These are phyloP conservation scores for Mus spretus DNA, from an alignment of 2,797 vertebrate genomes.

Conservation along the genomic window DNA sequence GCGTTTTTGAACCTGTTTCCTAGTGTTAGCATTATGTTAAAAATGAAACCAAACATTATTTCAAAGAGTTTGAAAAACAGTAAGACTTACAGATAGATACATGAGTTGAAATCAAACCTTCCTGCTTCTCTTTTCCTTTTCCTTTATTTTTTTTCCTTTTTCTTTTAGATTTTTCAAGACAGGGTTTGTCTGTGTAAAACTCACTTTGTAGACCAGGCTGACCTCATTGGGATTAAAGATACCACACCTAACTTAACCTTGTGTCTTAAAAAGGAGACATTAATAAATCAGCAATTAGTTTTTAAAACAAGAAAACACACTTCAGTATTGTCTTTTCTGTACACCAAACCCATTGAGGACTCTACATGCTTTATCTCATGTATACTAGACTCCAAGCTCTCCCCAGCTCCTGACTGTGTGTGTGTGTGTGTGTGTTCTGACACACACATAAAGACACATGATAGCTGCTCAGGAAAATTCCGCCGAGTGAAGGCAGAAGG, in stretches of 20 bases:
- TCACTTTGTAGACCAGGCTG: background rate
- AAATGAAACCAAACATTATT: slow-evolving; percentile 48
- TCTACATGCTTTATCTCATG: background rate
- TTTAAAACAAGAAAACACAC: background rate
- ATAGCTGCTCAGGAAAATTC: background rate
- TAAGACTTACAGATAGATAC: background rate
- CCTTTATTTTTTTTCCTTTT: background rate
- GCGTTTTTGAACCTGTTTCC: background rate
- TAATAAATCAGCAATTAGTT: slow-evolving; percentile 9
- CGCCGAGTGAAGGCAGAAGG: background rate
- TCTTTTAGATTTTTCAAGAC: background rate
- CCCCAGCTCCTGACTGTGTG: background rate
- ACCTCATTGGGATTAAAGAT: background rate
- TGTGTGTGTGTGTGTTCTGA: background rate
- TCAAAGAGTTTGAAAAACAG: background rate
- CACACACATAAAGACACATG: background rate
- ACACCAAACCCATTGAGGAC: background rate
- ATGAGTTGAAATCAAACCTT: background rate
- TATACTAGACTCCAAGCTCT: background rate
- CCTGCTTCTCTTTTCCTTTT: background rate
- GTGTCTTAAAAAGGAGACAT: slow-evolving; percentile 6
- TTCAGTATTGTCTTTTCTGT: background rate
- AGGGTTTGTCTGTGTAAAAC: background rate
- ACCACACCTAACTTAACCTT: background rate
- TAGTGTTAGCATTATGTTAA: slow-evolving; percentile 9